Conservation (phyloP, 2,888 invertebrate species). For the Diadegma fenestrale region DNA sequence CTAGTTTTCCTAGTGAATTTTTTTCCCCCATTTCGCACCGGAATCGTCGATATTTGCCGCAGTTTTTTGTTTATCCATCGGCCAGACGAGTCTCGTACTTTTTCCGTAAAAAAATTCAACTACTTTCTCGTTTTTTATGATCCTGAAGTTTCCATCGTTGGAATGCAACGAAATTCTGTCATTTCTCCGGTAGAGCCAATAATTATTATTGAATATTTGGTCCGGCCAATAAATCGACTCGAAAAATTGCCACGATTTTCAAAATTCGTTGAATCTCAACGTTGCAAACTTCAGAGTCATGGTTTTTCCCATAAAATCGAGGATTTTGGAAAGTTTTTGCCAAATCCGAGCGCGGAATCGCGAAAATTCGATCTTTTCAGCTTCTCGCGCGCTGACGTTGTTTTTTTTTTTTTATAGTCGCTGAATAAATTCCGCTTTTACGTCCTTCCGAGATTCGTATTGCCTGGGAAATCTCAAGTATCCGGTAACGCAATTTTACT, state of each 20-base stretch:
- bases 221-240: no score
- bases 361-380: background rate
- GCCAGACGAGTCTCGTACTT: background rate
- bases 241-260: no score
- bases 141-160: no score
- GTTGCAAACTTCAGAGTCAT: no score
- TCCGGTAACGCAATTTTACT: slow-evolving; percentile 3
- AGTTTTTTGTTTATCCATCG: background rate
- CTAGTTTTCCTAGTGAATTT: slow-evolving; percentile 1
- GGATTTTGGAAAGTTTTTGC: no score
- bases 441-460: background rate
- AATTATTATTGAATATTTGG: no score
- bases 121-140: no score
- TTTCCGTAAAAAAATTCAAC: background rate
- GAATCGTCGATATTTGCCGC: background rate
- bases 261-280: no score
- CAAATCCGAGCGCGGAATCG: no score
- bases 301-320: no score
- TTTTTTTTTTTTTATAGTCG: background rate
- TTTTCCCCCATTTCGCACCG: background rate
- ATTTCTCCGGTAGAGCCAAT: no score
- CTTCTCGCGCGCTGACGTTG: background rate
- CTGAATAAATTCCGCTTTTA: background rate
- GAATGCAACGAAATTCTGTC: no score
- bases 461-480: slow-evolving; percentile 6